Evolutionary conservation across 2,888 invertebrate genomes (phyloP).

Genomic region (Dinocampus coccinellae): DNA sequence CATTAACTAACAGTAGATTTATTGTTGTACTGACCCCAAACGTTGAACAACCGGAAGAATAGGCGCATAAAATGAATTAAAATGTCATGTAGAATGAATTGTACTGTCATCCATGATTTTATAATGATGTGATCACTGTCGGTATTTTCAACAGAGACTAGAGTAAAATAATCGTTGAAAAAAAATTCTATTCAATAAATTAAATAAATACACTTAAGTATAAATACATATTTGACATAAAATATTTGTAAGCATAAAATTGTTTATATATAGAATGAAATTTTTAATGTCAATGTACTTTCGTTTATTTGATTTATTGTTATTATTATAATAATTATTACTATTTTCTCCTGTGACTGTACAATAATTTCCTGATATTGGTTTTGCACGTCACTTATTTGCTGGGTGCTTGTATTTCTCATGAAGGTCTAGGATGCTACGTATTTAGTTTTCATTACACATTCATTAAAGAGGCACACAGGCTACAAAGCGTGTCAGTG

Average conservation of each 20-base stretch:
- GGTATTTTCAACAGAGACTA: no score
- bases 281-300: slow-evolving; percentile 25
- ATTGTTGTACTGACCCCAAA: no score
- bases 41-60: no score
- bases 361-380: slow-evolving; percentile 30
- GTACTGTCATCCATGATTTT: no score
- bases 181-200: no score
- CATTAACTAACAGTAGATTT: no score
- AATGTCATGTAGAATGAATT: no score
- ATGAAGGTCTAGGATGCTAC: slow-evolving; percentile 38
- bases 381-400: slow-evolving; percentile 12
- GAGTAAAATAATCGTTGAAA: no score
- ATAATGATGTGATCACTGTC: no score
- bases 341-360: background rate
- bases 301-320: background rate
- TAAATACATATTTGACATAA: background rate
- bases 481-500: slow-evolving; percentile 51
- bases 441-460: slow-evolving; percentile 43
- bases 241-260: background rate
- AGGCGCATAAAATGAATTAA: no score
- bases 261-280: slow-evolving; percentile 1
- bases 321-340: no score
- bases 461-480: slow-evolving; percentile 41
- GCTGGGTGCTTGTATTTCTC: background rate
- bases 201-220: no score